These are phyloP conservation scores for Craseonycteris thonglongyai DNA, from an alignment of 2,113 vertebrate genomes.

Conservation along the genomic window DNA sequence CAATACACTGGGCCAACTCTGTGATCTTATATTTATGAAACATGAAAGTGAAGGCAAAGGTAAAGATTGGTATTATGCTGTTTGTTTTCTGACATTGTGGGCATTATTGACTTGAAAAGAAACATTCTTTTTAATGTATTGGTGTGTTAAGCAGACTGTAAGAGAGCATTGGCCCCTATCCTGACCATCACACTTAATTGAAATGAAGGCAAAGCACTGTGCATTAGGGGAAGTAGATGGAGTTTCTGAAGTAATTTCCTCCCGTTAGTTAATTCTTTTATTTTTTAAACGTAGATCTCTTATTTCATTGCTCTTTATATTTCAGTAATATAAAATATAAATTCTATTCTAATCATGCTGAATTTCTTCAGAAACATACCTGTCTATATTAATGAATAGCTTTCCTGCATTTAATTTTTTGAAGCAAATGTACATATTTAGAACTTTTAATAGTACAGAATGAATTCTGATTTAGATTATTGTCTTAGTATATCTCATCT, in stretches of 20 bases:
- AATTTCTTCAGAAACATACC: conserved; percentile 15
- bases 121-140: conserved; percentile 64
- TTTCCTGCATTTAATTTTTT: conserved; percentile 32
- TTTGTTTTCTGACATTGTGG: conserved; percentile 37
- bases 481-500: not conserved
- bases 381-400: not conserved
- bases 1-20: not conserved
- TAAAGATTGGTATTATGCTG: conserved; percentile 36
- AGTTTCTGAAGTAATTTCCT: conserved; percentile 59
- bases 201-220: conserved; percentile 65
- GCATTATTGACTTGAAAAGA: conserved; percentile 49
- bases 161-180: conserved; percentile 57
- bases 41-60: conserved; percentile 28
- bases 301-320: conserved; percentile 76
- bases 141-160: conserved; percentile 44
- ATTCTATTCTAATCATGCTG: no score
- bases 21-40: conserved; percentile 37
- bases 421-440: not conserved
- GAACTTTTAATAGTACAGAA: not conserved
- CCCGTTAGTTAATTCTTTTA: conserved; percentile 68
- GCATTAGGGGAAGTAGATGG: conserved; percentile 62
- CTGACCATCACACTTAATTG: conserved; percentile 73
- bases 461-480: not conserved
- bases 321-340: no score
- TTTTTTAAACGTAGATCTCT: conserved; percentile 68